Evolutionary conservation across 2,888 invertebrate species (phyloP).

Genomic region (Drosophila anomalata): DNA sequence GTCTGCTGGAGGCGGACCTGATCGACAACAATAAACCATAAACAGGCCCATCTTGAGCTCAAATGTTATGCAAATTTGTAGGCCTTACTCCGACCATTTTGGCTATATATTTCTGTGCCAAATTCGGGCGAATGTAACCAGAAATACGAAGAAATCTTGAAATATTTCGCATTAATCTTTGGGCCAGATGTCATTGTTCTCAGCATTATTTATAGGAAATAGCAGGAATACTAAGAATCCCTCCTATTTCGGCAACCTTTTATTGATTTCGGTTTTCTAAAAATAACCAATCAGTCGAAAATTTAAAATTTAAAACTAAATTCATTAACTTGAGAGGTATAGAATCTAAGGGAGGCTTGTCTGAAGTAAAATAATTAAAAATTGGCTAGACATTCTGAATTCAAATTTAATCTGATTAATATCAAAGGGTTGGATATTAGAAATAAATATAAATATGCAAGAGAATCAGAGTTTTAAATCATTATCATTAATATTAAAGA

Average conservation of each 20-base stretch:
- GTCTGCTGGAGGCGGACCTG: slow-evolving; percentile 27
- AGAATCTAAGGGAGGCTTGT: neutral
- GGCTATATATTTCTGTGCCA: slow-evolving; percentile 9
- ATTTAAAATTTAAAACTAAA: neutral
- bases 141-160: slow-evolving; percentile 21
- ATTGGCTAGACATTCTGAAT: neutral
- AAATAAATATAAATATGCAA: neutral
- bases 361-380: neutral
- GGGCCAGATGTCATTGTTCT: slow-evolving; percentile 9
- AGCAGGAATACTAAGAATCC: neutral
- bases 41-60: neutral
- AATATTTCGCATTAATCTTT: slow-evolving; percentile 30
- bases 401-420: neutral
- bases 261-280: neutral
- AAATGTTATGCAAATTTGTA: slow-evolving; percentile 33
- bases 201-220: neutral
- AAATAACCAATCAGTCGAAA: neutral
- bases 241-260: neutral
- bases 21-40: slow-evolving; percentile 15
- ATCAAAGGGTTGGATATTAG: neutral
- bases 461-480: neutral
- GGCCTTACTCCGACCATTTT: slow-evolving; percentile 16
- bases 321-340: neutral
- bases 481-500: neutral
- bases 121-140: slow-evolving; percentile 13